Evolutionary conservation across 1,140 invertebrate species (phyloP), one percentile per base, ranked within the genome.

Genomic region (Macrostomum lignano): DNA sequence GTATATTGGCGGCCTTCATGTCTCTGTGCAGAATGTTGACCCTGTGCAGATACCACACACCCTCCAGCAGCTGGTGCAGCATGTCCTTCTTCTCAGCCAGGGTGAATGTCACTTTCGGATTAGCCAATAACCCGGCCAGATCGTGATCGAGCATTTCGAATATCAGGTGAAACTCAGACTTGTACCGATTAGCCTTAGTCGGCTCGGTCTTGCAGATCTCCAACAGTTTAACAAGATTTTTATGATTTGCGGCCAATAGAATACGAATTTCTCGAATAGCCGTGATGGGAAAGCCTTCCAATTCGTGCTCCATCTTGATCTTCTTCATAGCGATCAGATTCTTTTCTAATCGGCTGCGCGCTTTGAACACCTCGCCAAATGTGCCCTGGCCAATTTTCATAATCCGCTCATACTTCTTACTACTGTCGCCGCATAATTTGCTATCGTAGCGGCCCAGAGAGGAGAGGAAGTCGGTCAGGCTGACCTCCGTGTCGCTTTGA

Each of bases 61-160:
- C 37, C 13, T 33, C 33, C 19, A 40, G 28, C 13, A 40, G 17
- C 36, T 38, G 32, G 25, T 42, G 24, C 37, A 43, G 39, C 2
- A 84, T 78, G 61, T 84, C 86, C 48, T 98, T 98, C 23, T 94
- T 88, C 62, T 96, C 84, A 4, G 78, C 79, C 43, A 93, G 64
- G 71, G 42, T 49, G 53, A 98, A 93, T 64, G 86, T 86, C 0
- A 96, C 84, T 54, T 82, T 81, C 4, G 72, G 70, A 59, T 94
- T 94, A 6, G 78, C 88, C 3, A 98, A 52, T 20, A 98, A 62
- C 4, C 91, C 91, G 19, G 88, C 91, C 28, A 98, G 61, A 62
- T 98, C 91, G 49, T 96, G 88, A 52, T 96, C 88, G 60, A 86
- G 94, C 49, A 96, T 96, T 43, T 96, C 86, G 60, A 98, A 96